Conservation (phyloP, 2,113 vertebrate genomes). For the Gorilla gorilla region DNA sequence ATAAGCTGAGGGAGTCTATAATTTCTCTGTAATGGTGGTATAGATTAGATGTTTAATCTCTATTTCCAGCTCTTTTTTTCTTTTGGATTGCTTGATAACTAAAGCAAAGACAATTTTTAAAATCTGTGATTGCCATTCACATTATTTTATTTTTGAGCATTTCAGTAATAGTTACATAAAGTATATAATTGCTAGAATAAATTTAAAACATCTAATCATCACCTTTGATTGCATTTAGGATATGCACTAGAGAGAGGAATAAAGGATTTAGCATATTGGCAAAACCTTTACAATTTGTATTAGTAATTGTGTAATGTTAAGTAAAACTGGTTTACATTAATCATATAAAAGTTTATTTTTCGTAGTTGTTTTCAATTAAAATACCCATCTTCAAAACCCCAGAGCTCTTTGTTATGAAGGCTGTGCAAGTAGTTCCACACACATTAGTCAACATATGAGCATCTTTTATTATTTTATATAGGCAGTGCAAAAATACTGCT, state of each 20-base stretch:
- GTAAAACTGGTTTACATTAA: not conserved
- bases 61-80: not conserved
- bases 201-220: not conserved
- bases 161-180: not conserved
- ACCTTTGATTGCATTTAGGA: not conserved
- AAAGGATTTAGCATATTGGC: not conserved
- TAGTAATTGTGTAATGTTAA: not conserved
- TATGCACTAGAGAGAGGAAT: not conserved
- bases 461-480: not conserved
- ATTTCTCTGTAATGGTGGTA: not conserved
- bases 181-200: not conserved
- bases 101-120: not conserved
- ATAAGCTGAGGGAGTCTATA: not conserved
- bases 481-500: not conserved
- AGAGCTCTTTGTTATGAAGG: not conserved
- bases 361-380: not conserved
- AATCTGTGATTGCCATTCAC: not conserved
- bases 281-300: slow-evolving; percentile 25
- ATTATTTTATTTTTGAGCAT: not conserved
- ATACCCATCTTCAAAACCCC: not conserved
- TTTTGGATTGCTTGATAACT: slow-evolving; percentile 28
- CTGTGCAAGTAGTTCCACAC: not conserved
- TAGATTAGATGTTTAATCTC: not conserved
- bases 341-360: slow-evolving; percentile 23
- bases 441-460: not conserved